These are phyloP conservation scores for Musca vetustissima DNA, from an alignment of 1,140 invertebrate species.

Conservation along the genomic window DNA sequence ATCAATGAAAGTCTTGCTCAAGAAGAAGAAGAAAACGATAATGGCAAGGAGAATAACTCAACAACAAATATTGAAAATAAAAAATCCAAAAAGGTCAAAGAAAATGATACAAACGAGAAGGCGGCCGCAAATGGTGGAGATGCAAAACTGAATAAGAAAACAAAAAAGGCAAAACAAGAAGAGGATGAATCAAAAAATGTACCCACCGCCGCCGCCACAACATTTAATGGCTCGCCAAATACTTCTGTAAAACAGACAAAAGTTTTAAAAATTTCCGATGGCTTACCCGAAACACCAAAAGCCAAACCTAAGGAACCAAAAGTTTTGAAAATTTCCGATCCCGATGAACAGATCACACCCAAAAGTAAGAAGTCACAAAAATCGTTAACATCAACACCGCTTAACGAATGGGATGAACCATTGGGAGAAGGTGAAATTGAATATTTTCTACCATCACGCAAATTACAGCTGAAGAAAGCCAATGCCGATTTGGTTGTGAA, in stretches of 20 bases:
- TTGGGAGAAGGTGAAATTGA: slow-evolving; percentile 54
- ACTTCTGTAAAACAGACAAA: not conserved
- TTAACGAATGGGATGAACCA: slow-evolving; percentile 45
- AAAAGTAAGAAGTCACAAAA: not conserved
- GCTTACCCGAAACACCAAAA: not conserved
- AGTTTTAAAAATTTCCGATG: slow-evolving; percentile 12
- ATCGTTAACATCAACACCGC: not conserved
- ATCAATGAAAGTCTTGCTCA: not conserved
- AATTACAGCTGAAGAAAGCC: slow-evolving; percentile 40
- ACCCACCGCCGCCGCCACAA: too few relatives aligned
- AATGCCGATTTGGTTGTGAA: slow-evolving; percentile 36
- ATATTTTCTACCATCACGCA: slow-evolving; percentile 55
- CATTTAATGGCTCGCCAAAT: not conserved
- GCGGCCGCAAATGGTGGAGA: not conserved
- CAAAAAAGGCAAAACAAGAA: not conserved
- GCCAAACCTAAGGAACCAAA: slow-evolving; percentile 1
- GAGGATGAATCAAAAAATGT: not conserved
- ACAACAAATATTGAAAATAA: not conserved
- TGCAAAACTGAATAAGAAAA: not conserved
- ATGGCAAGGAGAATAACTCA: not conserved
- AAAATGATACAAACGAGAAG: not conserved
- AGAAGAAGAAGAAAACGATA: not conserved
- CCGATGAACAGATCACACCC: not conserved
- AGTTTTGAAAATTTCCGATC: not conserved
- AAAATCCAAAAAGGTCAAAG: slow-evolving; percentile 16